Percentiles rank a stretch among this genome's conserved stretches.
These are phyloP conservation scores for Brotogeris chrysoptera DNA, from an alignment of 2,797 vertebrate species.

Conservation along the genomic window DNA sequence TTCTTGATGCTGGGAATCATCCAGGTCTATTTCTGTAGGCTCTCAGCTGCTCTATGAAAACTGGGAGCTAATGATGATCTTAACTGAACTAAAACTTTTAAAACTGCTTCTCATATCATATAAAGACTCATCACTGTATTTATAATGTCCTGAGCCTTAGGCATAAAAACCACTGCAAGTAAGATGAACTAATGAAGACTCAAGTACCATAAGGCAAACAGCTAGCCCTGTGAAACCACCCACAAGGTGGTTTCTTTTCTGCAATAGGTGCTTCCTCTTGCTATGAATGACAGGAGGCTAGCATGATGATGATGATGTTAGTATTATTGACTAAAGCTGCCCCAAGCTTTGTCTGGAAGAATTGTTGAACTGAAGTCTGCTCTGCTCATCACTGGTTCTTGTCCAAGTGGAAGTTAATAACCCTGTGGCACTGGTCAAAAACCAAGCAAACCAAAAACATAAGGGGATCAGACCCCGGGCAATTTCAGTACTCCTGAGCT, in stretches of 20 bases:
- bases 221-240: not conserved
- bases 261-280: not conserved
- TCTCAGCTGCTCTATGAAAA: slow-evolving; percentile 26
- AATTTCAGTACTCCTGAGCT: not conserved
- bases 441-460: not conserved
- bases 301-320: not conserved
- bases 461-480: not conserved
- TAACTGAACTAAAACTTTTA: slow-evolving; percentile 56
- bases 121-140: slow-evolving; percentile 48
- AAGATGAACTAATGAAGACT: slow-evolving; percentile 38
- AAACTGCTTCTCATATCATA: slow-evolving; percentile 50
- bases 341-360: not conserved
- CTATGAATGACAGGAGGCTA: not conserved
- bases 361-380: not conserved
- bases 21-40: not conserved
- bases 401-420: not conserved
- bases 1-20: slow-evolving; percentile 18
- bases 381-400: not conserved
- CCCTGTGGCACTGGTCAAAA: not conserved
- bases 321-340: not conserved
- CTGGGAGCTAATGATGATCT: slow-evolving; percentile 23
- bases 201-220: not conserved
- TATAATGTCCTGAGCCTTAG: slow-evolving; percentile 12
- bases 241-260: not conserved
- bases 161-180: slow-evolving; percentile 24